phyloP scores from a whole-genome alignment of 2,888 invertebrate species.

The Sinohyriopsis cumingii region DNA sequence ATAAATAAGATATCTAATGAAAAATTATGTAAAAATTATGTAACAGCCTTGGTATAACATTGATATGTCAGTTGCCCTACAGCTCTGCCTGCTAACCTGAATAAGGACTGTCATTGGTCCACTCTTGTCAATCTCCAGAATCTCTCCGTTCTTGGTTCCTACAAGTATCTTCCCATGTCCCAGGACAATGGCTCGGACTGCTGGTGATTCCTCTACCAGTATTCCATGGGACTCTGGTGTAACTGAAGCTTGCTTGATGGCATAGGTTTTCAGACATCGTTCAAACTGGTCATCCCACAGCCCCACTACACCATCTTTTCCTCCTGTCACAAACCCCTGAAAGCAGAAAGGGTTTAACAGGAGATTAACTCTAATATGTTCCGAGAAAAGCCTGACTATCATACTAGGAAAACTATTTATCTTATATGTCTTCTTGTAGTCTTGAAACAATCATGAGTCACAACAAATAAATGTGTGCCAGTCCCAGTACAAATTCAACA shows the following conservation, averaged over 20 bases:
- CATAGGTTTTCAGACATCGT: slow-evolving; percentile 69
- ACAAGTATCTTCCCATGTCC: slow-evolving; percentile 71
- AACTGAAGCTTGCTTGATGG: slow-evolving; percentile 65
- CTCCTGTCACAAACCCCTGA: slow-evolving; percentile 73
- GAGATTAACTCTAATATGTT: background rate
- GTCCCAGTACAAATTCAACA: too few relatives aligned
- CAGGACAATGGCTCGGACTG: slow-evolving; percentile 69
- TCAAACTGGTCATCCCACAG: slow-evolving; percentile 72
- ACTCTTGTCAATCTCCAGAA: slow-evolving; percentile 70
- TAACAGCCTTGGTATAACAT: too few relatives aligned
- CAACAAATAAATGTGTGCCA: background rate
- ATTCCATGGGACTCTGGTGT: slow-evolving; percentile 60
- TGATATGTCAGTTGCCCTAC: too few relatives aligned
- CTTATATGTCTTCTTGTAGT: background rate
- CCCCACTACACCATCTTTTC: slow-evolving; percentile 72
- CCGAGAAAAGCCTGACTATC: background rate
- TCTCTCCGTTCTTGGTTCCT: slow-evolving; percentile 72
- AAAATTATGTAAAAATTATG: too few relatives aligned
- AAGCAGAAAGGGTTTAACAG: slow-evolving; percentile 2
- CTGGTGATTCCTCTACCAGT: slow-evolving; percentile 64
- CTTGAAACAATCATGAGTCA: background rate
- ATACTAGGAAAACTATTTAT: background rate
- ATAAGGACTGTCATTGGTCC: slow-evolving; percentile 68
- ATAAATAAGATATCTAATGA: too few relatives aligned
- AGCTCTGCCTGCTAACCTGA: slow-evolving; percentile 56